phyloP scores from a whole-genome alignment of 2,113 vertebrate genomes.

The Ophthalmolycus amberensis region DNA sequence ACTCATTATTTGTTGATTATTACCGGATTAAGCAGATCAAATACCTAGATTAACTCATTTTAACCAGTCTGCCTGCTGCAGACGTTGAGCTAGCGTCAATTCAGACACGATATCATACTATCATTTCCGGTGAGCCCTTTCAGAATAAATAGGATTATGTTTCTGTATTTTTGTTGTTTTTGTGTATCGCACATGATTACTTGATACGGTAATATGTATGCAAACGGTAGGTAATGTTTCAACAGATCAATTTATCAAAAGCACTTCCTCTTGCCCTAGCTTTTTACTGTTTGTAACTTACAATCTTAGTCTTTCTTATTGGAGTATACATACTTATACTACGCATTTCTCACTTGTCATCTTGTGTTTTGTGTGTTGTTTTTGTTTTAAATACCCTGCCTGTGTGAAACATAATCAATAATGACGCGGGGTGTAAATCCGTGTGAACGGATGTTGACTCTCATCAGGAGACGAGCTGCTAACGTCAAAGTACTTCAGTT shows the following conservation, averaged over 20 bases:
- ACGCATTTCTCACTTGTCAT: background rate
- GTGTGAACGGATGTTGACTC: constrained; percentile 59
- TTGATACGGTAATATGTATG: background rate
- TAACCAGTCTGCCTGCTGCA: background rate
- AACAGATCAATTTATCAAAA: background rate
- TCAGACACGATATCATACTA: background rate
- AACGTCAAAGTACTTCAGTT: constrained; percentile 55
- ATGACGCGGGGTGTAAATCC: constrained; percentile 65
- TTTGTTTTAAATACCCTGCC: background rate
- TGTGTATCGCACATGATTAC: too few species aligned
- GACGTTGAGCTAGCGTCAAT: background rate
- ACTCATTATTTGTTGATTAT: background rate
- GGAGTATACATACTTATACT: background rate
- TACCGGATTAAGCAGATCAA: background rate
- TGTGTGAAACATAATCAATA: constrained; percentile 21
- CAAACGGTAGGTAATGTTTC: background rate
- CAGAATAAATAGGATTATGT: background rate
- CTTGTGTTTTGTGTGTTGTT: background rate
- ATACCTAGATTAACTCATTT: background rate
- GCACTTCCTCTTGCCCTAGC: background rate
- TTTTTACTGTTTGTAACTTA: background rate
- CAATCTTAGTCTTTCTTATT: background rate
- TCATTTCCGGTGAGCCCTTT: background rate
- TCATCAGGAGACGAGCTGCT: constrained; percentile 24
- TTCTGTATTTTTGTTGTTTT: background rate